A percentile compares a stretch with the other conserved stretches of the same genome.
Conservation (phyloP, 1,140 invertebrate genomes). For the Hormaphis cornu region DNA sequence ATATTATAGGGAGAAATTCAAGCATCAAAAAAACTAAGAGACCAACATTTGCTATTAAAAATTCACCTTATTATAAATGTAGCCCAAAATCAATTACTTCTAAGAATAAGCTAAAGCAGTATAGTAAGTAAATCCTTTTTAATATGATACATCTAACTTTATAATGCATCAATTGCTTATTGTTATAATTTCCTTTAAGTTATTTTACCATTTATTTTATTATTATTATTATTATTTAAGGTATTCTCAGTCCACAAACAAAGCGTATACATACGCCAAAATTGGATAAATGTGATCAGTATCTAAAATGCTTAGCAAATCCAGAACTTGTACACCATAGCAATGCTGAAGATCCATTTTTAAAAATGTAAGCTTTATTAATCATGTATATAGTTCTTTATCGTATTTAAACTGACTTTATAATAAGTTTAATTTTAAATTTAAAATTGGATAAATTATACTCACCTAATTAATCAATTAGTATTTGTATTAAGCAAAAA, state of each 20-base stretch:
- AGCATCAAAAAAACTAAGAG: background rate
- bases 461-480: too few species aligned
- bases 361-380: constrained; percentile 19
- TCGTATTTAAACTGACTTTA: too few species aligned
- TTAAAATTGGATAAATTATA: too few species aligned
- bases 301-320: constrained; percentile 10
- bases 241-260: background rate
- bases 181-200: background rate
- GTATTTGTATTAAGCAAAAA: too few species aligned
- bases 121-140: constrained; percentile 8
- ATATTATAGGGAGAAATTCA: background rate
- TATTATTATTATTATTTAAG: background rate
- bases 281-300: constrained; percentile 10
- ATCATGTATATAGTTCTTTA: too few species aligned
- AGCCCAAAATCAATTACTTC: background rate
- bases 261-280: background rate
- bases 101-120: constrained; percentile 8
- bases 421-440: too few species aligned
- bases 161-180: too few species aligned
- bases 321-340: background rate
- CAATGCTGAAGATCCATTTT: constrained; percentile 25
- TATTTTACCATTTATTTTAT: background rate
- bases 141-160: too few species aligned
- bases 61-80: constrained; percentile 8
- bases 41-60: constrained; percentile 10